Evolutionary conservation across 2,797 vertebrate species (phyloP).

Genomic region (Pagetopsis macropterus): DNA sequence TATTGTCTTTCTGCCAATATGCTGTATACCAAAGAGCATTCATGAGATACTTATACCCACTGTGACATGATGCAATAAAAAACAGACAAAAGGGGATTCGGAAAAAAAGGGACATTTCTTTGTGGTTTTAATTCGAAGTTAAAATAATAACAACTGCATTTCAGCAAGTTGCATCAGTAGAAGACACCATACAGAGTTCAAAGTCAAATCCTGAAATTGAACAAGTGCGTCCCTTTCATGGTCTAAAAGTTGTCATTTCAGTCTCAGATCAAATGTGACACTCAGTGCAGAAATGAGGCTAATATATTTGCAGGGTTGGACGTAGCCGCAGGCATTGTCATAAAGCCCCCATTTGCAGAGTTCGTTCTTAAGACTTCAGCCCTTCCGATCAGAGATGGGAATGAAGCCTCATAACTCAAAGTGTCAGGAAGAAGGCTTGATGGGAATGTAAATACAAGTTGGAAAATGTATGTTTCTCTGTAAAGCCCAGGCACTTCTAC

Average conservation of each 20-base stretch:
- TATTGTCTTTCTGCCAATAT: conserved; percentile 3
- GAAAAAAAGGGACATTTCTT: conserved; percentile 27
- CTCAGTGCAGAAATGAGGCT: conserved; percentile 22
- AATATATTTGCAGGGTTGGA: conserved; percentile 42
- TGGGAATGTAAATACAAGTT: neutral
- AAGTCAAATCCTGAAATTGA: conserved; percentile 65
- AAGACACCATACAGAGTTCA: conserved; percentile 62
- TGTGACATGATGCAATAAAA: conserved; percentile 59
- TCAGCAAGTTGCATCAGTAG: conserved; percentile 79
- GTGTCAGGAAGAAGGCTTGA: conserved; percentile 16
- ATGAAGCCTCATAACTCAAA: conserved; percentile 6
- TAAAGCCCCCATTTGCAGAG: conserved; percentile 36
- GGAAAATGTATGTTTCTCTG: neutral
- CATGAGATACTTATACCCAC: conserved; percentile 14
- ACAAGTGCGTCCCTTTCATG: conserved; percentile 68
- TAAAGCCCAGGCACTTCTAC: neutral
- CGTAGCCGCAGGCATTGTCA: conserved; percentile 22
- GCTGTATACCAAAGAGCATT: conserved; percentile 20
- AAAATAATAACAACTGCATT: conserved; percentile 71
- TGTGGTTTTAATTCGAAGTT: conserved; percentile 57
- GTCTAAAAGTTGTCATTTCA: conserved; percentile 64
- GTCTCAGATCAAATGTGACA: conserved; percentile 60
- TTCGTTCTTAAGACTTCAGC: conserved; percentile 29
- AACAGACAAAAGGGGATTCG: conserved; percentile 31
- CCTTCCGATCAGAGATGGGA: conserved; percentile 18